These are phyloP conservation scores for Tyria jacobaeae DNA, from an alignment of 2,888 invertebrate genomes.

Conservation along the genomic window DNA sequence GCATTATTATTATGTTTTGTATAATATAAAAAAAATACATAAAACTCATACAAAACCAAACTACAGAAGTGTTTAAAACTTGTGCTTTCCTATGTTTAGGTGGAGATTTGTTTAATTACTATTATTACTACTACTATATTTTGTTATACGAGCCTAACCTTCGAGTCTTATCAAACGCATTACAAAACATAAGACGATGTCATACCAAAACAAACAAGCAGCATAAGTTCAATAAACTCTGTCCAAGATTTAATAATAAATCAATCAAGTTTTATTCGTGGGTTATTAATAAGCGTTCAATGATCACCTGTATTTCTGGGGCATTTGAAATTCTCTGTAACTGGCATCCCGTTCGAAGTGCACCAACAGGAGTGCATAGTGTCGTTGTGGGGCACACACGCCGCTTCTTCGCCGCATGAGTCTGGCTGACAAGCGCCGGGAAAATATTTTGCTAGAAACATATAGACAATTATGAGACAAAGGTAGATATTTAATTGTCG, in stretches of 20 bases:
- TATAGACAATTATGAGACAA: neutral
- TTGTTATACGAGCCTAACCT: slow-evolving; percentile 3
- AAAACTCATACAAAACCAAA: too few species aligned
- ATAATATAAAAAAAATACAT: too few species aligned
- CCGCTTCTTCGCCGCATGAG: slow-evolving; percentile 87
- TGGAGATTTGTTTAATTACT: too few species aligned
- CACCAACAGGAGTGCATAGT: slow-evolving; percentile 81
- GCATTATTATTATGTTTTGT: too few species aligned
- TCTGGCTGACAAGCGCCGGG: slow-evolving; percentile 71
- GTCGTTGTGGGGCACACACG: slow-evolving; percentile 80
- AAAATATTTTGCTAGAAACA: slow-evolving; percentile 32
- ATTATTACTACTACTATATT: neutral
- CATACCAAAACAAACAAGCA: slow-evolving; percentile 23
- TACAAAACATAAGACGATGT: slow-evolving; percentile 21
- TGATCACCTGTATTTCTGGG: slow-evolving; percentile 84
- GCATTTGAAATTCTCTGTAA: slow-evolving; percentile 84
- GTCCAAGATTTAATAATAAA: slow-evolving; percentile 35
- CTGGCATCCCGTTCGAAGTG: slow-evolving; percentile 87
- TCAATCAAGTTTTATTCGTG: slow-evolving; percentile 35
- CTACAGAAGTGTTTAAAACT: too few species aligned
- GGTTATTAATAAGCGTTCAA: slow-evolving; percentile 47
- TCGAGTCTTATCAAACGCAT: slow-evolving; percentile 2
- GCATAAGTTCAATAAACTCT: slow-evolving; percentile 47
- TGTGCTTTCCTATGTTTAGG: too few species aligned
- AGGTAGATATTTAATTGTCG: too few species aligned